phyloP scores from a whole-genome alignment of 2,888 invertebrate species.

The Cephus rjabovi region DNA sequence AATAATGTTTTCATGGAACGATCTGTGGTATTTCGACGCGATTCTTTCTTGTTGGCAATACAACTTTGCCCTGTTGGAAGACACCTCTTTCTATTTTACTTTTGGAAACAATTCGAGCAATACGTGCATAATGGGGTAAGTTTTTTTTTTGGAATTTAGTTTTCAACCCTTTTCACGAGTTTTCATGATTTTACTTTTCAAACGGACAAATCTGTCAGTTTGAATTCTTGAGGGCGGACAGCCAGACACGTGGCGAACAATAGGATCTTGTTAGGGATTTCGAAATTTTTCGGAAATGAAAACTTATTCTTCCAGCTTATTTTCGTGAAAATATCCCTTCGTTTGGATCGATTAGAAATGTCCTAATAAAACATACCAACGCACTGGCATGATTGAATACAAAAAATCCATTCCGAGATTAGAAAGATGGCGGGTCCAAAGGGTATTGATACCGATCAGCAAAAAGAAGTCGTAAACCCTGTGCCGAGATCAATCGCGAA shows the following conservation, averaged over 20 bases:
- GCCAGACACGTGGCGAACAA: constrained; percentile 50
- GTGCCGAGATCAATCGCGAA: neutral
- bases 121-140: neutral
- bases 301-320: constrained; percentile 17
- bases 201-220: constrained; percentile 16
- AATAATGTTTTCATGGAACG: constrained; percentile 5
- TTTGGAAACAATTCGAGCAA: neutral
- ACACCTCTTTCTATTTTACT: neutral
- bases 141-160: neutral
- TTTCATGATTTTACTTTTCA: neutral
- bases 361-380: no score
- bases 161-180: neutral
- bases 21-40: neutral
- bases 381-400: neutral
- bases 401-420: neutral
- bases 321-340: constrained; percentile 31
- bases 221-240: constrained; percentile 51
- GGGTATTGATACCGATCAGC: neutral
- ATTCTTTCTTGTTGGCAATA: neutral
- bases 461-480: neutral
- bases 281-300: constrained; percentile 25
- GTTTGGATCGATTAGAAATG: constrained; percentile 35
- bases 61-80: neutral
- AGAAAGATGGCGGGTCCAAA: neutral
- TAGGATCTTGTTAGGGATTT: constrained; percentile 49